Percentiles rank a stretch among this genome's conserved stretches.
Conservation (phyloP, 2,888 invertebrate species). For the Teinopalpus imperialis region DNA sequence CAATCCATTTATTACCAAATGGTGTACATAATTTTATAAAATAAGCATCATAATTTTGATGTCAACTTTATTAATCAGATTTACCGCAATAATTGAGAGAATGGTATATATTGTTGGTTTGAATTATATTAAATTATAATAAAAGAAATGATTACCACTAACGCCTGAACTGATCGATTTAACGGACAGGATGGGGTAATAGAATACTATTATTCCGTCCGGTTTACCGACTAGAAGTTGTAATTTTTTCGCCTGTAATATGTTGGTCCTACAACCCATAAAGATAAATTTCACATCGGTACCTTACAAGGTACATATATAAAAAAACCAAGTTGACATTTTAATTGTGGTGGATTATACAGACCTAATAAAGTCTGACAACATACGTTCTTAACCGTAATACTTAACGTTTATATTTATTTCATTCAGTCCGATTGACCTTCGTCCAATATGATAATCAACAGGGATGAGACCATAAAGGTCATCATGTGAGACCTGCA, state of each 20-base stretch:
- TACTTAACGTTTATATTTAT: neutral
- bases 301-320: neutral
- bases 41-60: too few relatives aligned
- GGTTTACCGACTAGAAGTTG: too few relatives aligned
- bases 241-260: too few relatives aligned
- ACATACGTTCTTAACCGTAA: neutral
- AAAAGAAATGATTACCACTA: too few relatives aligned
- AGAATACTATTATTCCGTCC: constrained; percentile 1
- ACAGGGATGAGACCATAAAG: neutral
- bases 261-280: too few relatives aligned
- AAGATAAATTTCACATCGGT: neutral
- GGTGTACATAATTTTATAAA: too few relatives aligned
- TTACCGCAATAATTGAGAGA: too few relatives aligned
- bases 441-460: neutral
- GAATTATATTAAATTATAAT: too few relatives aligned
- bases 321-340: constrained; percentile 4
- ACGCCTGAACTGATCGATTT: too few relatives aligned
- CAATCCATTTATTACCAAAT: too few relatives aligned
- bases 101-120: too few relatives aligned
- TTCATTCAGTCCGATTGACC: neutral
- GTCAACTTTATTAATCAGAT: too few relatives aligned
- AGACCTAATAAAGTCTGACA: neutral
- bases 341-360: constrained; percentile 9
- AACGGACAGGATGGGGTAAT: neutral
- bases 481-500: neutral